These are phyloP conservation scores for Lacanobia oleracea DNA, from an alignment of 2,888 invertebrate species.

Conservation along the genomic window DNA sequence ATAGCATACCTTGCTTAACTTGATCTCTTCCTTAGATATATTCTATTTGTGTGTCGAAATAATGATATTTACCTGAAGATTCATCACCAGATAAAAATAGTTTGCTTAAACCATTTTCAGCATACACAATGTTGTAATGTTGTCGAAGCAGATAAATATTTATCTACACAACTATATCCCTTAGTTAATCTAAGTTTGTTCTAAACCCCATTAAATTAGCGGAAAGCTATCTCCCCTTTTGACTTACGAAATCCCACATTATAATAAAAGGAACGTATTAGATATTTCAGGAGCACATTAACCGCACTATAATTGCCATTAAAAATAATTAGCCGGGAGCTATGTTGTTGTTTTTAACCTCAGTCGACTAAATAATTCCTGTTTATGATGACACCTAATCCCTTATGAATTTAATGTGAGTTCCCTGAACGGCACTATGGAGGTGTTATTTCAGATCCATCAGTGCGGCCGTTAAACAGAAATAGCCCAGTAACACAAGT, in stretches of 20 bases:
- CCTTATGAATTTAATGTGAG: conserved; percentile 89
- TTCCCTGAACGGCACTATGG: conserved; percentile 84
- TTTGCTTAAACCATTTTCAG: not conserved
- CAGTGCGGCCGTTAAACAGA: conserved; percentile 87
- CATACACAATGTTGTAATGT: not conserved
- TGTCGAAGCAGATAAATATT: conserved; percentile 31
- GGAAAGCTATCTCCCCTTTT: conserved; percentile 59
- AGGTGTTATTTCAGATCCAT: conserved; percentile 88
- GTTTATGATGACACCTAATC: conserved; percentile 91
- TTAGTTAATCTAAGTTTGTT: conserved; percentile 52
- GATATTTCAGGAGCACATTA: conserved; percentile 72
- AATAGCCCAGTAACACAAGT: conserved; percentile 89
- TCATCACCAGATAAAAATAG: not conserved
- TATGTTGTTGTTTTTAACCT: conserved; percentile 88
- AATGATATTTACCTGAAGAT: not conserved
- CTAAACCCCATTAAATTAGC: conserved; percentile 53
- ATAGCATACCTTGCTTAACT: not conserved
- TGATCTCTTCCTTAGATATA: no score
- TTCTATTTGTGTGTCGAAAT: no score
- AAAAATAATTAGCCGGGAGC: conserved; percentile 77
- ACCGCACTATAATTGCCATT: conserved; percentile 76
- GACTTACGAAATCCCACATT: conserved; percentile 60
- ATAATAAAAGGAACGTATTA: conserved; percentile 64
- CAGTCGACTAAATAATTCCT: conserved; percentile 89
- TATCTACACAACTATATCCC: conserved; percentile 23